A percentile compares a stretch with the other conserved stretches of the same genome.
phyloP scores from a whole-genome alignment of 2,888 invertebrate species.

The Cheilosia scutellata region DNA sequence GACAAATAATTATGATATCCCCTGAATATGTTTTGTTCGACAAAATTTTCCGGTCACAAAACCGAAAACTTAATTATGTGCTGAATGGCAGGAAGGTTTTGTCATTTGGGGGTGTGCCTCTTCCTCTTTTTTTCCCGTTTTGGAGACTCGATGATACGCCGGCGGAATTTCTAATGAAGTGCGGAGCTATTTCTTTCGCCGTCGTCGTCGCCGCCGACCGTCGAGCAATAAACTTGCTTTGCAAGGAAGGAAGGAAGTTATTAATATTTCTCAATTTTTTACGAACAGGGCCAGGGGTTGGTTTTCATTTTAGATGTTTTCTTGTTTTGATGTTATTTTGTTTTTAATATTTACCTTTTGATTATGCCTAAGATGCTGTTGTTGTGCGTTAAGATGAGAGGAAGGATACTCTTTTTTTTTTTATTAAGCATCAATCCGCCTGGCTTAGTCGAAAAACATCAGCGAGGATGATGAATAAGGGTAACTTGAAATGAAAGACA shows the following conservation, averaged over 20 bases:
- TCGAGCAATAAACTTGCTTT: slow-evolving; percentile 46
- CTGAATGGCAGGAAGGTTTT: slow-evolving; percentile 53
- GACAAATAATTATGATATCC: slow-evolving; percentile 77
- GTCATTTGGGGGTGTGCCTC: slow-evolving; percentile 21
- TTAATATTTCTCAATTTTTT: slow-evolving; percentile 58
- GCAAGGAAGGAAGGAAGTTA: slow-evolving; percentile 54
- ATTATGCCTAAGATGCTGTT: slow-evolving; percentile 31
- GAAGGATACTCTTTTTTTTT: slow-evolving; percentile 11
- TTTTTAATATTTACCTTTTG: slow-evolving; percentile 52
- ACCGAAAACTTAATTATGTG: slow-evolving; percentile 77
- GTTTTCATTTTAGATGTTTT: slow-evolving; percentile 49
- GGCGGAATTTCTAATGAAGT: slow-evolving; percentile 62
- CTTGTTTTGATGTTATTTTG: slow-evolving; percentile 42
- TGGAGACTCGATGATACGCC: slow-evolving; percentile 48
- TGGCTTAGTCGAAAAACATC: slow-evolving; percentile 35
- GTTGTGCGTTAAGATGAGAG: not conserved
- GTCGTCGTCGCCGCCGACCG: slow-evolving; percentile 12
- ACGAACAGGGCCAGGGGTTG: slow-evolving; percentile 11
- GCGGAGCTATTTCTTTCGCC: slow-evolving; percentile 5
- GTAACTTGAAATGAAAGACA: not conserved
- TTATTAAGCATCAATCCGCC: slow-evolving; percentile 30
- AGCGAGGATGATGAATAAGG: not conserved
- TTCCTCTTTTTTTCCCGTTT: slow-evolving; percentile 8
- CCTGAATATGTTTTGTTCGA: slow-evolving; percentile 62
- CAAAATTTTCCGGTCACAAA: slow-evolving; percentile 76